Evolutionary conservation across 2,113 vertebrate genomes (phyloP), one percentile per base, ranked within the genome.

Genomic region (Corythaeola cristata): DNA sequence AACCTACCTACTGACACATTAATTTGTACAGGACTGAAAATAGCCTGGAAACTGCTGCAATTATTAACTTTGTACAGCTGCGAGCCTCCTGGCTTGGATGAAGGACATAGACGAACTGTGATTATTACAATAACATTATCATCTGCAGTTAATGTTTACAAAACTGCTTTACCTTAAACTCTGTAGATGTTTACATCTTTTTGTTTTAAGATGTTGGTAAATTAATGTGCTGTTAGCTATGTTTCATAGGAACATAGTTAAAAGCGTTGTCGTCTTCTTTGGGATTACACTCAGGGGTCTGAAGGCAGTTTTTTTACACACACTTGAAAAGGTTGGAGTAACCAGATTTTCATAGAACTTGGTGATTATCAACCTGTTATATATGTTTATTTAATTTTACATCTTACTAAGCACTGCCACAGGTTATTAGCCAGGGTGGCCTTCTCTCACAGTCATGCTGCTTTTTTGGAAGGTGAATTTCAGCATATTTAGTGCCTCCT

Each of bases 251-350:
- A 98, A 95, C 93, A 92, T 96, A 97, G 98, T 91, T 98, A 97
- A 98, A 98, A 97, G 97, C 96, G 23, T 89, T 50, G 45, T 96
- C 49, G 94, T 98, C 97, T 96, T 98, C 97, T 98, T 98, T 96
- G 98, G 98, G 98, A 98, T 98, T 98, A 98, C 98, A 98, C 98
- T 99, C 98, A 98, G 98, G 98, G 98, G 97, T 98, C 97, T 97
- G 97, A 98, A 98, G 98, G 98, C 98, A 98, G 98, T 98, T 98
- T 98, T 97, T 98, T 97, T 97, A 94, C 94, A 98, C 97, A 98
- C 98, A 98, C 98, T 98, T 98, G 98, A 98, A 98, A 98, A 98
- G 98, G 98, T 98, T 98, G 97, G 96, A 96, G 96, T 98, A 98
- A 97, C 97, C 97, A 98, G 97, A 98, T 95, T 98, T 97, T 97